Evolutionary conservation across 2,888 invertebrate genomes (phyloP).

Genomic region (Dimorphilus gyrociliatus): DNA sequence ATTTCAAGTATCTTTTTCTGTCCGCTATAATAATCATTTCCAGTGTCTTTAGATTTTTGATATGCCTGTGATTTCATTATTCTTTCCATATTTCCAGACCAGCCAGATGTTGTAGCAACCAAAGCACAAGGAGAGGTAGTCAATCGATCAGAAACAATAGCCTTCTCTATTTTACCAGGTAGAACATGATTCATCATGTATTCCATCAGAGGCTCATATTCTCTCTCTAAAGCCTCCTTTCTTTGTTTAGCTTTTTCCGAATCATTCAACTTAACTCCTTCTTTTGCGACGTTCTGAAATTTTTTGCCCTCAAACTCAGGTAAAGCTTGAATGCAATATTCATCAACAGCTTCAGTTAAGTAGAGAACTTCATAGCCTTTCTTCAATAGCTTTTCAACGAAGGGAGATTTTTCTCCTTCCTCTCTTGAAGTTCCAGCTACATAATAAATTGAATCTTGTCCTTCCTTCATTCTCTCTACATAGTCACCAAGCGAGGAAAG

Average conservation of each 20-base stretch:
- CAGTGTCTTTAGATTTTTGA: not conserved
- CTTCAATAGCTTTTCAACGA: not conserved
- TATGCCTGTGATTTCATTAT: not conserved
- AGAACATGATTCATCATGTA: not conserved
- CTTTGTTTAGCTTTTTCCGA: not conserved
- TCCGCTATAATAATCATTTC: not conserved
- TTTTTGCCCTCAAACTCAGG: not conserved
- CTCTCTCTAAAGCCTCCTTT: not conserved
- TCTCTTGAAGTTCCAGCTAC: not conserved
- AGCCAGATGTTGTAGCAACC: not conserved
- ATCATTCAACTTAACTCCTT: too few species aligned
- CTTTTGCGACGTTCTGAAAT: not conserved
- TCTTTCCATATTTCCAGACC: constrained; percentile 1
- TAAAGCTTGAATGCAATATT: constrained; percentile 1
- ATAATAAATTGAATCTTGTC: not conserved
- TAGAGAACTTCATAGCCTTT: not conserved
- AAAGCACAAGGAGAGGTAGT: not conserved
- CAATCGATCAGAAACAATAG: not conserved
- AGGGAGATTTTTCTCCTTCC: not conserved
- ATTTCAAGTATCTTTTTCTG: not conserved
- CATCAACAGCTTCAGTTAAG: constrained; percentile 1
- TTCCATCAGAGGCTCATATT: not conserved
- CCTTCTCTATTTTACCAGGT: not conserved
- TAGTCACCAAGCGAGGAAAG: not conserved
- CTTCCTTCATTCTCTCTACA: not conserved